Evolutionary conservation across 1,140 invertebrate species (phyloP), one percentile per base, ranked within the genome.

Genomic region (Trichonephila clavata): DNA sequence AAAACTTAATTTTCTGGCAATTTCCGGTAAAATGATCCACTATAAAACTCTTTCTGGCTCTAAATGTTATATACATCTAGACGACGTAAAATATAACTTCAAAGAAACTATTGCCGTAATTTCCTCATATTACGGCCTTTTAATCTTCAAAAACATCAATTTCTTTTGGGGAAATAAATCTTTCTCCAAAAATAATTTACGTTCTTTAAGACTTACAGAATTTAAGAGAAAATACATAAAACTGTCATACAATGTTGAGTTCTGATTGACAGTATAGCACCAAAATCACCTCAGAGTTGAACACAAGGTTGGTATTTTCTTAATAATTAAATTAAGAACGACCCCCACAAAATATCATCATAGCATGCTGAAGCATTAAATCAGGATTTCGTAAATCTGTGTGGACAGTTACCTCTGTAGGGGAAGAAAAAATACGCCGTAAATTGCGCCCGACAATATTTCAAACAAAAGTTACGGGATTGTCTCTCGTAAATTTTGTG

Each of bases 381-480:
- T 84, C 83, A 84, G 83, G 81, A 84, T 84, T 84, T 84, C 43
- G 43, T 5, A 60, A 84, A 60, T 84, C 43, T 84, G 83, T 27
- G 83, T 24, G 43, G 83, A 84, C 83, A 59, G 83, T 18, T 60
- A 60, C 65, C 71, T 32, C 71, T 39, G 71, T 39, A 39, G 71
- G 71, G n/a, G 13, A 77, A 39, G 27, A 77, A 32, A 77, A 77
- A 77, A 77, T 77, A 77, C 71, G 71, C 18, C 71, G 27, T 77
- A 77, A 77, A 77, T 77, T 77, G 27, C 18, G 24, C 32, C 16
- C 2, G 71, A 77, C 18, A 5, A 77, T 77, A 39, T 77, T 77
- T 77, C 71, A 39, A 77, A 27, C 68, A 39, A 77, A 77, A 27
- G 32, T 32, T 32, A 20, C 24, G 14, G 71, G 32, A 7, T 27